phyloP scores from a whole-genome alignment of 2,888 invertebrate species.

The Parapristionchus giblindavisi region DNA sequence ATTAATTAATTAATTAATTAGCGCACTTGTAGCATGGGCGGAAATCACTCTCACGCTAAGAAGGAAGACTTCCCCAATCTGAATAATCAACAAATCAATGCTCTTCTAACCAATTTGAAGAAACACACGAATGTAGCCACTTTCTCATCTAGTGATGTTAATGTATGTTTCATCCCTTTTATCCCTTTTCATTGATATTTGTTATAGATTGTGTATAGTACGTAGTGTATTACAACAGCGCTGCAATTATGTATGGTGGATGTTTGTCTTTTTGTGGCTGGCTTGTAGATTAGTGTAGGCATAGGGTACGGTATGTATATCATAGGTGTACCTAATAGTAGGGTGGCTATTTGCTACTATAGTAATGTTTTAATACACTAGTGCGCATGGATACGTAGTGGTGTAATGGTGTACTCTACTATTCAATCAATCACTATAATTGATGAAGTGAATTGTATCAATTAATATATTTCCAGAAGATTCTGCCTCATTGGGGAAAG shows the following conservation, averaged over 20 bases:
- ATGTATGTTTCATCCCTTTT: too few species aligned
- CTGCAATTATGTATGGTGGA: too few species aligned
- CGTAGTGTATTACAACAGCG: too few species aligned
- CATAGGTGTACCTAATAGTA: not conserved
- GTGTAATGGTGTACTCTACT: too few species aligned
- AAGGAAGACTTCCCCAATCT: constrained; percentile 34
- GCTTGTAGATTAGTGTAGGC: too few species aligned
- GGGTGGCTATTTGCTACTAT: too few species aligned
- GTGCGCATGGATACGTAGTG: too few species aligned
- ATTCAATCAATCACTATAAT: not conserved
- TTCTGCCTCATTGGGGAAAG: constrained; percentile 32
- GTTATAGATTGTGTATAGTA: too few species aligned
- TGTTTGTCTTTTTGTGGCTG: too few species aligned
- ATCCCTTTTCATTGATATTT: too few species aligned
- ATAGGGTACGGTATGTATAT: too few species aligned
- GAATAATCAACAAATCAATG: constrained; percentile 1
- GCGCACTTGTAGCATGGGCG: constrained; percentile 6
- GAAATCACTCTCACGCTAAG: constrained; percentile 20
- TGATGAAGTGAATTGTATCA: not conserved
- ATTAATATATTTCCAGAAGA: not conserved
- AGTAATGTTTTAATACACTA: too few species aligned
- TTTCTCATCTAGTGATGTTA: constrained; percentile 22
- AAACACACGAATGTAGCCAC: constrained; percentile 8
- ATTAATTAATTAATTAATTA: not conserved
- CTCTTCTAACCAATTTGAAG: constrained; percentile 11